Evolutionary conservation across 2,113 vertebrate genomes (phyloP).

Genomic region (Choloepus hoffmanni): DNA sequence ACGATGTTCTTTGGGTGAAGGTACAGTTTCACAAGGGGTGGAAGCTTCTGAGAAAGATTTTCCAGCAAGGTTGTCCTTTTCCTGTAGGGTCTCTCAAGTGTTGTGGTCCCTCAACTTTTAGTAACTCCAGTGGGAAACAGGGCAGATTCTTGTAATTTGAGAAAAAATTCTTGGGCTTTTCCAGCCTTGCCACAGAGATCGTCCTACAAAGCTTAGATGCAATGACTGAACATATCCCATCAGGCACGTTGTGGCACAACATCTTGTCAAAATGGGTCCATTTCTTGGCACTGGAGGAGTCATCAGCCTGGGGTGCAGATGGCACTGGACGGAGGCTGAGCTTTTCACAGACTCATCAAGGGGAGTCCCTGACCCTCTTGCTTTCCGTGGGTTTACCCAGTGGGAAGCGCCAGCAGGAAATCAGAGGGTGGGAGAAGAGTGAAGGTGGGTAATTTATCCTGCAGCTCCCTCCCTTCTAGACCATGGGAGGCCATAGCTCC

Average conservation of each 20-base stretch:
- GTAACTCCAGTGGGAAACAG: slow-evolving; percentile 93
- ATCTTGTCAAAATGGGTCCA: slow-evolving; percentile 83
- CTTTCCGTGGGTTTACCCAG: not conserved
- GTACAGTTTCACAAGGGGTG: slow-evolving; percentile 82
- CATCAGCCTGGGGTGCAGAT: no score
- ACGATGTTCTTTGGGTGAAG: slow-evolving; percentile 98
- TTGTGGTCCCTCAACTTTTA: slow-evolving; percentile 96
- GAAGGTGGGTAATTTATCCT: not conserved
- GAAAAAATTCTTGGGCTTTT: slow-evolving; percentile 97
- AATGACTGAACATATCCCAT: slow-evolving; percentile 87
- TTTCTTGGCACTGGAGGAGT: slow-evolving; percentile 66
- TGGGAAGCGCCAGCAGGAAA: not conserved
- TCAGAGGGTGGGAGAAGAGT: not conserved
- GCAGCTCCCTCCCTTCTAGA: not conserved
- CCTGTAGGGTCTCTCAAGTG: slow-evolving; percentile 97
- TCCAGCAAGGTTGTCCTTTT: slow-evolving; percentile 93
- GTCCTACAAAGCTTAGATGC: slow-evolving; percentile 95
- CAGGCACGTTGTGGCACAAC: slow-evolving; percentile 71
- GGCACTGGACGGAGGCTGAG: not conserved
- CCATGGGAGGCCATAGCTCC: not conserved
- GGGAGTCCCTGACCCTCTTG: not conserved
- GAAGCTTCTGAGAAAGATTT: no score
- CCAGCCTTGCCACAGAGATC: slow-evolving; percentile 95
- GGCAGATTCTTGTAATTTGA: slow-evolving; percentile 95
- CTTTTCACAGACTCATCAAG: no score